A percentile compares a stretch with the other conserved stretches of the same genome.
Evolutionary conservation across 1,140 invertebrate species (phyloP).

Genomic region (Cherax destructor): DNA sequence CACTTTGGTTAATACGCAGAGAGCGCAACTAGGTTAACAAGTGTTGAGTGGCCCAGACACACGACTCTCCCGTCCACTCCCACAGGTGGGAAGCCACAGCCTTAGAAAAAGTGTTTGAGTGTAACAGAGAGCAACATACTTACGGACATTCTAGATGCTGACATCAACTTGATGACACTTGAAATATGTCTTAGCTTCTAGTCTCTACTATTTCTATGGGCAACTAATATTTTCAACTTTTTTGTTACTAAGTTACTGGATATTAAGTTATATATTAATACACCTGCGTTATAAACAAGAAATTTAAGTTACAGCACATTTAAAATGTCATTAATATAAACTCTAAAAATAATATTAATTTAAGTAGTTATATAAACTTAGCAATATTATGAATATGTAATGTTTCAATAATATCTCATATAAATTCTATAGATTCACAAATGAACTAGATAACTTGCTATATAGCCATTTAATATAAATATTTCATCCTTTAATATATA

Average conservation of each 20-base stretch:
- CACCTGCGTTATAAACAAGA: neutral
- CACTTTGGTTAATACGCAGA: constrained; percentile 1
- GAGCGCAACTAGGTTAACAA: neutral
- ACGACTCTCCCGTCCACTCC: neutral
- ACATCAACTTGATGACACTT: neutral
- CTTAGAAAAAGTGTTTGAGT: neutral
- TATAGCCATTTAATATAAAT: no score
- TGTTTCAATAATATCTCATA: neutral
- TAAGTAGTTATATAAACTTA: neutral
- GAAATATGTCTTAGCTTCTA: neutral
- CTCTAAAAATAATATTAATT: neutral
- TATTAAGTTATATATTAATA: neutral
- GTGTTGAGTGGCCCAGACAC: neutral
- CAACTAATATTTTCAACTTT: neutral
- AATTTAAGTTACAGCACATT: neutral
- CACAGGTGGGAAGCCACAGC: neutral
- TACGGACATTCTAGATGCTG: neutral
- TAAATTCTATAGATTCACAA: neutral
- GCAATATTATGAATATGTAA: neutral
- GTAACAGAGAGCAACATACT: neutral
- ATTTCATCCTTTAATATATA: neutral
- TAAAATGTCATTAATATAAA: neutral
- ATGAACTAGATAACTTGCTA: no score
- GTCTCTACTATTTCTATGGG: neutral
- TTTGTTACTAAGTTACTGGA: neutral